Conservation (phyloP, 2,113 vertebrate genomes). For the Argyrosomus japonicus region DNA sequence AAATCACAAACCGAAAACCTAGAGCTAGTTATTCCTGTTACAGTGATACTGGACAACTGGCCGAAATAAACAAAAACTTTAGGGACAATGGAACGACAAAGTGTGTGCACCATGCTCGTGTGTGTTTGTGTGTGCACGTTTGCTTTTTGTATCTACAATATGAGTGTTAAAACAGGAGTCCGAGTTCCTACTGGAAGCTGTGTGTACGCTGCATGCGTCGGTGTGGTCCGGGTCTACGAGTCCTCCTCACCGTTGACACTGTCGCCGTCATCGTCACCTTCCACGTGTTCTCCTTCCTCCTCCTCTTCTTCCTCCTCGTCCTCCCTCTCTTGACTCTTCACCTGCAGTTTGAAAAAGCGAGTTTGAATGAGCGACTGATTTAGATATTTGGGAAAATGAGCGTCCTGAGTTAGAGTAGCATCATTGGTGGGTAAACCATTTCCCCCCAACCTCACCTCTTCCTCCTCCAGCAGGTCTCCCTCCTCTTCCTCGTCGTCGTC, state of each 20-base stretch:
- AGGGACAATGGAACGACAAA: conserved; percentile 48
- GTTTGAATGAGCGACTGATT: neutral
- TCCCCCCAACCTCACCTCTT: conserved; percentile 70
- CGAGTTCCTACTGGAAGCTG: conserved; percentile 56
- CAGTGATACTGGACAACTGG: conserved; percentile 51
- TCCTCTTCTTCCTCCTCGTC: conserved; percentile 86
- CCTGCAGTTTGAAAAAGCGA: conserved; percentile 48
- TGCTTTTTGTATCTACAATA: conserved; percentile 57
- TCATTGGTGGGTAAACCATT: too few species aligned
- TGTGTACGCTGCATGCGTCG: conserved; percentile 26
- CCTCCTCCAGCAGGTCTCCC: conserved; percentile 86
- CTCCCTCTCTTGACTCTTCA: conserved; percentile 79
- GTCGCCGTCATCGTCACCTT: conserved; percentile 78
- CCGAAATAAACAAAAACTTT: conserved; percentile 29
- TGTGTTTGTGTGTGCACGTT: conserved; percentile 8
- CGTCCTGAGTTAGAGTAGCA: too few species aligned
- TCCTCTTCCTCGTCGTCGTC: conserved; percentile 69
- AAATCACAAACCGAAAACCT: conserved; percentile 60
- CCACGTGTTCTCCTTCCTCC: conserved; percentile 84
- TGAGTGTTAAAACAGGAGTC: conserved; percentile 75
- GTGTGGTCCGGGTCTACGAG: conserved; percentile 62
- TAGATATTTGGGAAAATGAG: too few species aligned
- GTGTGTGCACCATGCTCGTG: conserved; percentile 64
- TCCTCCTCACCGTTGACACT: conserved; percentile 82
- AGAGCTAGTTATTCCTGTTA: conserved; percentile 64